phyloP scores from a whole-genome alignment of 1,140 invertebrate species.

The Monochamus saltuarius region DNA sequence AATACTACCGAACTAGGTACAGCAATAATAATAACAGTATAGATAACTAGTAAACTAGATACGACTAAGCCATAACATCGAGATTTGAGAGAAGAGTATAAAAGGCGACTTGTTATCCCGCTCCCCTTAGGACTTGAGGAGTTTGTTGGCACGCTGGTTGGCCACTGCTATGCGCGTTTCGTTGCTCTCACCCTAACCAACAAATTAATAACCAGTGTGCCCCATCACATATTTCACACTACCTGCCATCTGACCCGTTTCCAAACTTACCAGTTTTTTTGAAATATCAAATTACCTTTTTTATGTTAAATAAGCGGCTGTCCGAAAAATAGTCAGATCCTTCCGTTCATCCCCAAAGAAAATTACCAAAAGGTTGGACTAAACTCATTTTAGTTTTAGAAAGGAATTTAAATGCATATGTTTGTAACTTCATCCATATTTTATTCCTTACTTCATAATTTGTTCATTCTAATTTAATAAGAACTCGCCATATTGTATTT shows the following conservation, averaged over 20 bases:
- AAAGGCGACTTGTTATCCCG: slow-evolving; percentile 39
- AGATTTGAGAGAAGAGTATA: slow-evolving; percentile 48
- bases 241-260: slow-evolving; percentile 18
- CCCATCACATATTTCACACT: slow-evolving; percentile 27
- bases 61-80: slow-evolving; percentile 44
- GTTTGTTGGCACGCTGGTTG: slow-evolving; percentile 76
- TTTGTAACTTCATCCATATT: too few species aligned
- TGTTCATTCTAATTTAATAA: too few species aligned
- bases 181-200: slow-evolving; percentile 73
- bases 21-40: slow-evolving; percentile 5
- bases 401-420: too few species aligned
- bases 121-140: slow-evolving; percentile 67
- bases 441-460: too few species aligned
- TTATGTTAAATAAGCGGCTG: too few species aligned
- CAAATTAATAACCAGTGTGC: slow-evolving; percentile 45
- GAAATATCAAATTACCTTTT: too few species aligned
- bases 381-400: too few species aligned
- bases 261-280: background rate
- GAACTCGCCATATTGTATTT: too few species aligned
- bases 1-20: background rate
- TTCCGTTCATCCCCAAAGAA: too few species aligned
- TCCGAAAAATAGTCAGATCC: too few species aligned
- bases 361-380: too few species aligned
- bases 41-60: slow-evolving; percentile 25
- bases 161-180: slow-evolving; percentile 78